Base-by-base conservation (phyloP, 2,888 invertebrate species). In the Alcis repandata region DNA sequence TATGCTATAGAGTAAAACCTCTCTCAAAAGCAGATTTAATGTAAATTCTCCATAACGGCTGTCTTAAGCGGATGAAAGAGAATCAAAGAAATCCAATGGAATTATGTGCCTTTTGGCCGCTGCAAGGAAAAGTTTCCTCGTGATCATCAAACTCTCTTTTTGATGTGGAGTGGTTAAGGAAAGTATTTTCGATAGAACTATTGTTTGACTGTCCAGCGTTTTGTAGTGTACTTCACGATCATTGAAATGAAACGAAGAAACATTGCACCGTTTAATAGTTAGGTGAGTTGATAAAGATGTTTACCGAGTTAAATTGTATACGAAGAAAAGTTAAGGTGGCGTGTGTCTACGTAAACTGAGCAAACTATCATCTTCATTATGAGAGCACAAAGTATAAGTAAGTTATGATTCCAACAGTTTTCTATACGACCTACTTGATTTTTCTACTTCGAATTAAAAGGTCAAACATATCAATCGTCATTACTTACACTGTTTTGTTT, bases 1-100 rank as follows among this genome's bases (percentile, higher is more conserved):
- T 41, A 22, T 53, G 40, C 53, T 22, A 22, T 40, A 22, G 22
- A 53, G 53, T 8, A 40, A 53, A 53, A 53, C 41, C 53, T 53
- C 17, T 22, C 36, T 46, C 36, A 40, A 46, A 38, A 32, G 58
- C 57, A 58, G 33, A 58, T 58, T 48, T 58, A 27, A 49, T 27
- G 46, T 13, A 58, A 58, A 48, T 58, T 48, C 48, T 27, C 38
- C 58, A 27, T 58, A 58, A 58, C 48, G 40, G 22, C 48, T 58
- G 58, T 58, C 58, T 58, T 58, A 45, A 48, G 58, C 48, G 40
- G 58, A 49, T 58, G 36, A 49, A 59, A 22, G 49, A 41, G 51
- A 59, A 59, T 59, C 52, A 40, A 43, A 43, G 52, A 59, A 59
- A 59, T 59, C 52, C 59, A 52, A 45, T 36, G 33, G 51, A 52